Evolutionary conservation across 2,797 vertebrate species (phyloP).

Genomic region (Molothrus aeneus): DNA sequence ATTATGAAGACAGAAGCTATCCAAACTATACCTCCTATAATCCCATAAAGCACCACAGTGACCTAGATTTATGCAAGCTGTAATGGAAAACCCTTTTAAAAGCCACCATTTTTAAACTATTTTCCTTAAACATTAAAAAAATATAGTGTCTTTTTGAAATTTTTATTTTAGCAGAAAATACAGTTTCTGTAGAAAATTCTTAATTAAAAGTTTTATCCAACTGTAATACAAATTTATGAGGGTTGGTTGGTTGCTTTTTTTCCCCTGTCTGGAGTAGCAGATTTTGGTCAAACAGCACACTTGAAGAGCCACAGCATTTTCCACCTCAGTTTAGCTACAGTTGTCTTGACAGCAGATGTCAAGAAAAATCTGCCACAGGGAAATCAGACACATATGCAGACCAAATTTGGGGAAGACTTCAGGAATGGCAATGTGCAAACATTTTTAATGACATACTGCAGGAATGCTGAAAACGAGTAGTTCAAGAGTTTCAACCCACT

Average conservation of each 20-base stretch:
- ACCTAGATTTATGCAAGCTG: background rate
- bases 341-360: slow-evolving; percentile 7
- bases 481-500: background rate
- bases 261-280: background rate
- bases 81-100: background rate
- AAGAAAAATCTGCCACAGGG: background rate
- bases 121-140: background rate
- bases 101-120: background rate
- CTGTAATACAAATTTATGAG: background rate
- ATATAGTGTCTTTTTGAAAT: background rate
- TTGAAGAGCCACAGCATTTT: background rate
- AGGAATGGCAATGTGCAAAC: background rate
- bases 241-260: fast-evolving
- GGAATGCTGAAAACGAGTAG: background rate
- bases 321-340: background rate
- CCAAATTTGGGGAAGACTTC: background rate
- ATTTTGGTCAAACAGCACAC: background rate
- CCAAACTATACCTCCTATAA: background rate
- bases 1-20: background rate
- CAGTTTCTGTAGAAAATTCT: background rate
- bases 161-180: background rate
- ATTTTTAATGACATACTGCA: background rate
- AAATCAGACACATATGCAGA: background rate
- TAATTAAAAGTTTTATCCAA: background rate
- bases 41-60: background rate